Conservation (phyloP, 2,888 invertebrate genomes). For the Itoplectis maculator region DNA sequence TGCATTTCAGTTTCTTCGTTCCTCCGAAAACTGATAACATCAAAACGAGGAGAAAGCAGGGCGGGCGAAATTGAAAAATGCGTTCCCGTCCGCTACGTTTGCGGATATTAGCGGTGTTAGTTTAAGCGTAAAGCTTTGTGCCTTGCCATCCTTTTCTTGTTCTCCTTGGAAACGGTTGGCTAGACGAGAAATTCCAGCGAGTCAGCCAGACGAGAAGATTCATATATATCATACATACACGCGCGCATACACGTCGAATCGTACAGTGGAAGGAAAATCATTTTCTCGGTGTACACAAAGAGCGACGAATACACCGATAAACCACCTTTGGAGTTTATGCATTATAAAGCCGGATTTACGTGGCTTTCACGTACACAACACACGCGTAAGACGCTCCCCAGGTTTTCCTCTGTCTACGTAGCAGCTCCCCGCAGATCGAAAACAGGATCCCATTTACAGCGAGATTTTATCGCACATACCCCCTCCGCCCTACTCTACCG, state of each 20-base stretch:
- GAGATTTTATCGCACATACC: slow-evolving; percentile 45
- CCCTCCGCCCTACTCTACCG: no score
- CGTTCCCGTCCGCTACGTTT: neutral
- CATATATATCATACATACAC: neutral
- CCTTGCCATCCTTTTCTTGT: neutral
- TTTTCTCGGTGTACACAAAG: slow-evolving; percentile 8
- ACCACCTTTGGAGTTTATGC: slow-evolving; percentile 48
- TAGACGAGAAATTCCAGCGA: slow-evolving; percentile 1
- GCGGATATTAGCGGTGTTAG: slow-evolving; percentile 35
- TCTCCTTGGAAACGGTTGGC: neutral
- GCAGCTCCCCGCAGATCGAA: slow-evolving; percentile 44
- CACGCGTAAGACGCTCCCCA: neutral
- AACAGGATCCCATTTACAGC: slow-evolving; percentile 39
- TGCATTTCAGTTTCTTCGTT: neutral
- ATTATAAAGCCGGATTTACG: slow-evolving; percentile 63
- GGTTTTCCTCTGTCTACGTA: neutral
- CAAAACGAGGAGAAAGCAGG: slow-evolving; percentile 7
- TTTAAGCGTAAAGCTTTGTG: slow-evolving; percentile 44
- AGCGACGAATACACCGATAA: neutral
- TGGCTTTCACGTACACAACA: slow-evolving; percentile 7
- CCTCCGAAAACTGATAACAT: slow-evolving; percentile 7
- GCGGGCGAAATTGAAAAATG: slow-evolving; percentile 18
- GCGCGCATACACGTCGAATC: neutral
- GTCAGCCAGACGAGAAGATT: slow-evolving; percentile 12
- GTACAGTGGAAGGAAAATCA: slow-evolving; percentile 22